A percentile compares a stretch with the other conserved stretches of the same genome.
Evolutionary conservation across 2,797 vertebrate species (phyloP).

Genomic region (Ispidina picta): DNA sequence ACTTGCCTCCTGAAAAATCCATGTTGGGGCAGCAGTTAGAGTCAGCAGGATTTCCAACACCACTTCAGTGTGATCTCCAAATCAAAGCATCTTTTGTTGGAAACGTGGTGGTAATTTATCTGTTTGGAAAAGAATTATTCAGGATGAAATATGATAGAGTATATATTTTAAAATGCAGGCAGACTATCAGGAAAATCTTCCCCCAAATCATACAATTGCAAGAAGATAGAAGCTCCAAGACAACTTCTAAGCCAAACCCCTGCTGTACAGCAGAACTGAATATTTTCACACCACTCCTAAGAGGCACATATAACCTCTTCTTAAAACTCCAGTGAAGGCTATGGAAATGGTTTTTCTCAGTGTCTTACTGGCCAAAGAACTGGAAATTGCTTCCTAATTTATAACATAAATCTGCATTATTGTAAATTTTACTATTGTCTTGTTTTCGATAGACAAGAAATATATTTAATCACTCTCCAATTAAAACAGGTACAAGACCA

Average conservation of each 20-base stretch:
- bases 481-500: not conserved
- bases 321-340: not conserved
- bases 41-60: not conserved
- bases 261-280: not conserved
- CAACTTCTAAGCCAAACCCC: not conserved
- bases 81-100: not conserved
- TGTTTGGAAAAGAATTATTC: not conserved
- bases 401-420: not conserved
- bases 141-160: not conserved
- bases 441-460: not conserved
- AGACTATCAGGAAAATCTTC: not conserved
- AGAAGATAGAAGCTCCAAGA: not conserved
- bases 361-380: not conserved
- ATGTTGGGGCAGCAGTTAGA: not conserved
- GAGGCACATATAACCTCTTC: not conserved
- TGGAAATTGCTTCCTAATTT: not conserved
- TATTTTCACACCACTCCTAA: fast-evolving
- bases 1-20: not conserved
- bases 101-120: not conserved
- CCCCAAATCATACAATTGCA: not conserved
- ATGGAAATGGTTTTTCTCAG: not conserved
- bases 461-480: not conserved
- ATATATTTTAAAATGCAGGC: not conserved
- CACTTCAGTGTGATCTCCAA: not conserved
- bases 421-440: not conserved